phyloP scores from a whole-genome alignment of 1,140 invertebrate species.

The Drosophila asahinai region DNA sequence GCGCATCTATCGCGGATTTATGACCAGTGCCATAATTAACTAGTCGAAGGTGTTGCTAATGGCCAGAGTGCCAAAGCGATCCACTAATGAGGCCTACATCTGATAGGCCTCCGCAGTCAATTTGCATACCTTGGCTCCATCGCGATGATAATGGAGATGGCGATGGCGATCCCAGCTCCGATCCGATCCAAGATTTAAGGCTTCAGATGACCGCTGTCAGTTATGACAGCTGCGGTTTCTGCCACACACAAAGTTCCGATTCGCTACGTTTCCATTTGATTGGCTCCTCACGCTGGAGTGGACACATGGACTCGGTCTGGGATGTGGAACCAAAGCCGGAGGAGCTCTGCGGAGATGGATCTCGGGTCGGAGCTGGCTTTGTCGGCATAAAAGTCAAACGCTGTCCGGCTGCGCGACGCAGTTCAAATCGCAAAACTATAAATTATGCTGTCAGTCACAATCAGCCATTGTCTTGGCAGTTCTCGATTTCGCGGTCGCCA shows the following conservation, averaged over 20 bases:
- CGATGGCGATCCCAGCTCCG: background rate
- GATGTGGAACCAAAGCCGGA: background rate
- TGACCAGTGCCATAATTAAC: conserved; percentile 56
- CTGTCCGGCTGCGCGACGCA: conserved; percentile 22
- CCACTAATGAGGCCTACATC: conserved; percentile 54
- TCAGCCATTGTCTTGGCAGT: conserved; percentile 58
- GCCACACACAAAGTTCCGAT: conserved; percentile 61
- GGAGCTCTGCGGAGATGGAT: conserved; percentile 15
- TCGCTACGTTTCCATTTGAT: conserved; percentile 68
- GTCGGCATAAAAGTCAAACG: conserved; percentile 29
- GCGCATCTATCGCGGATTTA: conserved; percentile 46
- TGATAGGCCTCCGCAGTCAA: conserved; percentile 45
- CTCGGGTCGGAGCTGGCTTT: conserved; percentile 25
- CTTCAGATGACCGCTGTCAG: conserved; percentile 44
- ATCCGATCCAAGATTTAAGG: background rate
- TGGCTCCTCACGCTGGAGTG: conserved; percentile 48
- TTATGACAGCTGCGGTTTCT: conserved; percentile 62
- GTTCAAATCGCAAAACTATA: conserved; percentile 62
- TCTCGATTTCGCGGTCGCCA: conserved; percentile 68
- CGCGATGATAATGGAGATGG: conserved; percentile 14
- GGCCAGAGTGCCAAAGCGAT: conserved; percentile 28
- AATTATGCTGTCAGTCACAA: conserved; percentile 75
- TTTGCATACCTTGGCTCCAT: conserved; percentile 60
- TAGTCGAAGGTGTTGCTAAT: conserved; percentile 70
- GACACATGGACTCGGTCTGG: conserved; percentile 24